phyloP scores from a whole-genome alignment of 2,113 vertebrate species.

The Brachypodius melanocephalos region DNA sequence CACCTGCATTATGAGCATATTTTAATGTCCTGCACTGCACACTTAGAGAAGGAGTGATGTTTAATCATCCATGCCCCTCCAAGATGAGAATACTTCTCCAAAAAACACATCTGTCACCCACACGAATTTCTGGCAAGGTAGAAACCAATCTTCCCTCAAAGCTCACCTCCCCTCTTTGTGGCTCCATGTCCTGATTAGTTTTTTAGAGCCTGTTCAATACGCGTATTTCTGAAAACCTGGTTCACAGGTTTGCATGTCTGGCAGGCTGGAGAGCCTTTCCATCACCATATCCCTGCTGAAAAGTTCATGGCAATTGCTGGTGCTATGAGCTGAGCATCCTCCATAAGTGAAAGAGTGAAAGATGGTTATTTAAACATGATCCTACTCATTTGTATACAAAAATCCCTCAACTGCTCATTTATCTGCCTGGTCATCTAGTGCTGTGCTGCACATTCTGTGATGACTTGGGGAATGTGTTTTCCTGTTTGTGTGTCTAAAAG shows the following conservation, averaged over 20 bases:
- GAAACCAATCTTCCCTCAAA: background rate
- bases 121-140: background rate
- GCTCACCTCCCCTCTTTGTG: background rate
- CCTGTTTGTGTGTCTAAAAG: background rate
- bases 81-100: background rate
- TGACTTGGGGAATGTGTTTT: background rate
- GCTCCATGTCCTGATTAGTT: fast-evolving
- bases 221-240: background rate
- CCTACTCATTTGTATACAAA: background rate
- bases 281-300: background rate
- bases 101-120: background rate
- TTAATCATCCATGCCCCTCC: background rate
- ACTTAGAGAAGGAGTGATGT: background rate
- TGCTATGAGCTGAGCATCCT: background rate
- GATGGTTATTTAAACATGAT: background rate
- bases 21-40: background rate
- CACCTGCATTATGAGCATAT: background rate
- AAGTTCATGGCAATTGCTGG: background rate
- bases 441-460: background rate
- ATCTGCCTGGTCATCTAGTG: background rate
- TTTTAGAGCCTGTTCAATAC: background rate
- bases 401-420: background rate
- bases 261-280: background rate
- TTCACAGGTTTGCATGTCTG: background rate
- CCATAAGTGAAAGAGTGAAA: background rate